These are phyloP conservation scores for Nomada goodeniana DNA, from an alignment of 2,888 invertebrate species.

Conservation along the genomic window DNA sequence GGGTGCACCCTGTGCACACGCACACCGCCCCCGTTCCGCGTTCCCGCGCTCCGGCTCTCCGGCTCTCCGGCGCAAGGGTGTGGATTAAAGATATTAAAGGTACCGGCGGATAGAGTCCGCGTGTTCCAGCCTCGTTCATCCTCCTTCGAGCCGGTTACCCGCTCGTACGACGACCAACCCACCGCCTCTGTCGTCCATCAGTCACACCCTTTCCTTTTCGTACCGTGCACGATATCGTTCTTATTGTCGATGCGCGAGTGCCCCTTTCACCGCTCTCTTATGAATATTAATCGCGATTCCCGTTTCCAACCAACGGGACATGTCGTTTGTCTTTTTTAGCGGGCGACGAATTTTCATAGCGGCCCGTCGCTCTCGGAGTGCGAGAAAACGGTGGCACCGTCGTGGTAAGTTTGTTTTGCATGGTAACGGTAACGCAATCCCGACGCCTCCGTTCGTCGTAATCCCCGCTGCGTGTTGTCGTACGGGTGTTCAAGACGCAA, in stretches of 20 bases:
- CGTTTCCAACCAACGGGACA: not conserved
- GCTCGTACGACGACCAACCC: slow-evolving; percentile 6
- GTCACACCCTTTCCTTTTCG: slow-evolving; percentile 53
- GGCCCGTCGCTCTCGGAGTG: slow-evolving; percentile 11
- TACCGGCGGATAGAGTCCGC: slow-evolving; percentile 44
- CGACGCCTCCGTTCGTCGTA: slow-evolving; percentile 20
- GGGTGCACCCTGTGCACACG: slow-evolving; percentile 53
- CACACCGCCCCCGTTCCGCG: slow-evolving; percentile 67
- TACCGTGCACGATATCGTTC: slow-evolving; percentile 20
- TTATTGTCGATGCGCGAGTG: slow-evolving; percentile 19
- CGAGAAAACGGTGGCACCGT: not conserved
- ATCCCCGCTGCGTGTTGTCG: slow-evolving; percentile 42
- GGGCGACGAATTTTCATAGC: slow-evolving; percentile 28
- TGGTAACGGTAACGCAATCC: slow-evolving; percentile 30
- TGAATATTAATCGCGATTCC: slow-evolving; percentile 39
- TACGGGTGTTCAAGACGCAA: slow-evolving; percentile 49
- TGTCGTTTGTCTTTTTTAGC: not conserved
- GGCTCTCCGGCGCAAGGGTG: slow-evolving; percentile 72
- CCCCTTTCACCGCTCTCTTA: slow-evolving; percentile 54
- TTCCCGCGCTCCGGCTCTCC: slow-evolving; percentile 59
- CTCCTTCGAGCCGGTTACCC: not conserved
- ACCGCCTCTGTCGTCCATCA: not conserved
- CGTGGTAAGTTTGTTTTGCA: slow-evolving; percentile 45
- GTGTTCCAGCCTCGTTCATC: slow-evolving; percentile 15
- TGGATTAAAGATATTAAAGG: slow-evolving; percentile 76